Conservation (phyloP, 2,888 invertebrate species). For the Sympetrum striolatum region DNA sequence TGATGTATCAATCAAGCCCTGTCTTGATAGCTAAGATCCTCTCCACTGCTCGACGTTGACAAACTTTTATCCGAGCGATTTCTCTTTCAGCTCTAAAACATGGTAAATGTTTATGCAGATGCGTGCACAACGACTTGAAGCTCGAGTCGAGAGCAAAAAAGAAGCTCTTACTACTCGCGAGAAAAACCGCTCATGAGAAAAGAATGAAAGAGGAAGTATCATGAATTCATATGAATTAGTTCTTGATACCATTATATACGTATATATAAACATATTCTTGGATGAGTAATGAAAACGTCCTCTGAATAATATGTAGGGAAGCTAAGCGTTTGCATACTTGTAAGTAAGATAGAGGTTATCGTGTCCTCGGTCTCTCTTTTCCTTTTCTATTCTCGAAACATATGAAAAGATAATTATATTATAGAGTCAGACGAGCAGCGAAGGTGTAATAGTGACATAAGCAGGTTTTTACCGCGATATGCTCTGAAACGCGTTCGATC, state of each 20-base stretch:
- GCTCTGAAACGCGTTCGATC: not conserved
- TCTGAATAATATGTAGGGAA: not conserved
- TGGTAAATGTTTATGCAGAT: not conserved
- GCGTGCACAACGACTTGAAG: not conserved
- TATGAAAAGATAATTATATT: not conserved
- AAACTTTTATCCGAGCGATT: not conserved
- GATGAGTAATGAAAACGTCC: not conserved
- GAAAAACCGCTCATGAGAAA: not conserved
- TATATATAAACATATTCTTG: not conserved
- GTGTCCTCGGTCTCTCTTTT: not conserved
- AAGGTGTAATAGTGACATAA: not conserved
- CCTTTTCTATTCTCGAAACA: not conserved
- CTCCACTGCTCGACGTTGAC: not conserved
- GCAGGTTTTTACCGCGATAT: not conserved
- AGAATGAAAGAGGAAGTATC: not conserved
- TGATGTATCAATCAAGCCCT: slow-evolving; percentile 11
- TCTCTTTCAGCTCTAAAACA: not conserved
- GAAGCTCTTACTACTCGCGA: not conserved
- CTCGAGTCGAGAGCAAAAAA: not conserved
- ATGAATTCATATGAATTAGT: no score
- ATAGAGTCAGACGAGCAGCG: not conserved
- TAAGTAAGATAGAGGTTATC: not conserved
- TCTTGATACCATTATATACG: no score
- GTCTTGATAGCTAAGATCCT: not conserved
- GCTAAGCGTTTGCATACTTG: not conserved